Evolutionary conservation across 2,888 invertebrate species (phyloP), one percentile per base, ranked within the genome.

Genomic region (Portevinia maculata): DNA sequence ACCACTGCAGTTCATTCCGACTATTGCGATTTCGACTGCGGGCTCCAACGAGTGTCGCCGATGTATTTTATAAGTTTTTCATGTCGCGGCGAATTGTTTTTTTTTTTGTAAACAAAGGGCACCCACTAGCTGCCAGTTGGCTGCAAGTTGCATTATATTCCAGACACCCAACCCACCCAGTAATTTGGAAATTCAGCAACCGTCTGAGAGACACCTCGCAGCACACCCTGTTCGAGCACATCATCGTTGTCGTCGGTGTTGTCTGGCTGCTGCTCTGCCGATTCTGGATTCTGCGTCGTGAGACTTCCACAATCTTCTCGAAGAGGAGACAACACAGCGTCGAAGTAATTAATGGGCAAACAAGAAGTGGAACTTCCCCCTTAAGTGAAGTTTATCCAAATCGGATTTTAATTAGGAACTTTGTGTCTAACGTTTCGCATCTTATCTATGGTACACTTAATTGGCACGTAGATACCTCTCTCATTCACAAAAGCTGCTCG

Each of bases 51-150:
- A 64, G 46, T 78, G 78, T 78, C 83, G 55, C 55, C 67, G 28
- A 62, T 55, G 76, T 78, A 57, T 78, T 83, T 83, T 67, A 62
- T 83, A 83, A 83, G 73, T 83, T 83, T 83, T 83, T 83, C 83
- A 83, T 83, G 78, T 83, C 81, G 81, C 75, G 41, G 62, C 57
- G 52, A 50, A 48, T 62, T 60, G 71, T 62, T 71, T 76, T 71
- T 62, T 52, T 59, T 64, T 71, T 62, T 52, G 59, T 64, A 71
- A 71, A 70, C 65, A 2, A 48, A 59, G 55, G 67, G 83, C 78
- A 83, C 83, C 83, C 83, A 83, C 78, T 83, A 65, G 83, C 76
- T 69, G 78, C 83, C 78, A 83, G 83, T 83, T 83, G 83, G 83
- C 78, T 78, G 71, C 71, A 78, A 78, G 59, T 60, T 60, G 9